Evolutionary conservation across 2,888 invertebrate species (phyloP).

Genomic region (Ophioninae sp.): DNA sequence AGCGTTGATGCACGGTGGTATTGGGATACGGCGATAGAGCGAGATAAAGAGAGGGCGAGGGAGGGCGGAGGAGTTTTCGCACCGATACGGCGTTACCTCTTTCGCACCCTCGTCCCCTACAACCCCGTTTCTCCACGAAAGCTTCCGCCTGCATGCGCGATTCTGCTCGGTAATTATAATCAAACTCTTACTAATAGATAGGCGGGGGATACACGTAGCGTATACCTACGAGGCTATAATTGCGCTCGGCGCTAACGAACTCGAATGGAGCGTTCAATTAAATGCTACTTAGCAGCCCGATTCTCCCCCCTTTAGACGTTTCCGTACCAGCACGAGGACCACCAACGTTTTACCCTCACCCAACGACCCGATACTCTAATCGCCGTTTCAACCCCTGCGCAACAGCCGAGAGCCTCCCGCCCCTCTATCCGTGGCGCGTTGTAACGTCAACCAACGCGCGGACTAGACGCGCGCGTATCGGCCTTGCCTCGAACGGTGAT

Average conservation of each 20-base stretch:
- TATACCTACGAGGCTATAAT: slow-evolving; percentile 68
- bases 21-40: background rate
- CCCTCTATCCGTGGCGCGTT: background rate
- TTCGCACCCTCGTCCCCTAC: slow-evolving; percentile 16
- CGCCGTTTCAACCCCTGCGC: slow-evolving; percentile 61
- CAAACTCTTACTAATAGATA: slow-evolving; percentile 75
- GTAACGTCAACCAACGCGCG: slow-evolving; percentile 9
- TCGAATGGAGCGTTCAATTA: slow-evolving; percentile 77
- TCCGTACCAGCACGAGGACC: slow-evolving; percentile 38
- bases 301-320: slow-evolving; percentile 53
- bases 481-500: slow-evolving; percentile 63
- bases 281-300: slow-evolving; percentile 75
- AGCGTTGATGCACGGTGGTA: background rate
- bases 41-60: slow-evolving; percentile 11
- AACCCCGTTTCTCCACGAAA: background rate
- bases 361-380: slow-evolving; percentile 69
- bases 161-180: slow-evolving; percentile 71
- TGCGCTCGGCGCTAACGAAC: slow-evolving; percentile 75
- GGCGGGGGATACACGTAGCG: slow-evolving; percentile 48
- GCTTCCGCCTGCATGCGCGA: slow-evolving; percentile 46
- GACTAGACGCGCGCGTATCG: slow-evolving; percentile 22
- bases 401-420: slow-evolving; percentile 35
- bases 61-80: slow-evolving; percentile 43
- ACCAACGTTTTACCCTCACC: slow-evolving; percentile 36
- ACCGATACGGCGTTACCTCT: slow-evolving; percentile 65